Conservation (phyloP, 53 echinoderm and acorn worm genomes). For the Temnopleurus reevesii region DNA sequence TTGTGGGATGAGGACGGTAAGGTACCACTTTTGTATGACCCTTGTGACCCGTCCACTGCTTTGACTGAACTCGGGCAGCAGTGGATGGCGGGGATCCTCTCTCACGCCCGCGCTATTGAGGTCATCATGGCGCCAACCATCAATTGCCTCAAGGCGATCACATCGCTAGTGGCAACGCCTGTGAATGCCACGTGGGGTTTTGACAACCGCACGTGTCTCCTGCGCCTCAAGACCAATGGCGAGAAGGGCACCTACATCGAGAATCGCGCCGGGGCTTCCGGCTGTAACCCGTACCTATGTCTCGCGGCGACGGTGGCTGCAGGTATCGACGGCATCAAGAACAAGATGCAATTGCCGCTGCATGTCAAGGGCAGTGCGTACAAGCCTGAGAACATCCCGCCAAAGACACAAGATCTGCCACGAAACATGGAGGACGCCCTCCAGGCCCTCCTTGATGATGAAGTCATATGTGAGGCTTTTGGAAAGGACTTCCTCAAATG, state of each 20-base stretch:
- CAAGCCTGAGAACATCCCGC: constrained; percentile 16
- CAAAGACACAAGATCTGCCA: constrained; percentile 42
- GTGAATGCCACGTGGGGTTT: constrained; percentile 69
- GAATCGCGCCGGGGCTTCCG: constrained; percentile 68
- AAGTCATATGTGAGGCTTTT: constrained; percentile 55
- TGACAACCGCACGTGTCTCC: constrained; percentile 70
- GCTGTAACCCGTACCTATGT: constrained; percentile 70
- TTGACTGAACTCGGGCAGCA: constrained; percentile 63
- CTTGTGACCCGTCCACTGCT: background rate
- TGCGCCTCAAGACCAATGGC: constrained; percentile 67
- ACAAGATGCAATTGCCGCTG: constrained; percentile 51
- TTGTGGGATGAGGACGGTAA: constrained; percentile 70
- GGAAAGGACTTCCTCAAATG: constrained; percentile 63
- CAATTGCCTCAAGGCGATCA: constrained; percentile 57
- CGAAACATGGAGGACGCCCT: constrained; percentile 61
- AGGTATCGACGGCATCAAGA: constrained; percentile 75
- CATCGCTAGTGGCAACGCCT: background rate
- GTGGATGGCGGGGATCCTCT: constrained; percentile 72
- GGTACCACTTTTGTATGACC: constrained; percentile 59
- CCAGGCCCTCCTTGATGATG: constrained; percentile 57
- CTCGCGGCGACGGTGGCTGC: constrained; percentile 76
- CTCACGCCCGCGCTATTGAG: constrained; percentile 67
- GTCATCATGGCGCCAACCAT: constrained; percentile 68
- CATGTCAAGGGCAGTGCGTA: constrained; percentile 27
- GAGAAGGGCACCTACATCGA: constrained; percentile 74